These are phyloP conservation scores for Batillaria attramentaria DNA, from an alignment of 1,140 invertebrate genomes.

Conservation along the genomic window DNA sequence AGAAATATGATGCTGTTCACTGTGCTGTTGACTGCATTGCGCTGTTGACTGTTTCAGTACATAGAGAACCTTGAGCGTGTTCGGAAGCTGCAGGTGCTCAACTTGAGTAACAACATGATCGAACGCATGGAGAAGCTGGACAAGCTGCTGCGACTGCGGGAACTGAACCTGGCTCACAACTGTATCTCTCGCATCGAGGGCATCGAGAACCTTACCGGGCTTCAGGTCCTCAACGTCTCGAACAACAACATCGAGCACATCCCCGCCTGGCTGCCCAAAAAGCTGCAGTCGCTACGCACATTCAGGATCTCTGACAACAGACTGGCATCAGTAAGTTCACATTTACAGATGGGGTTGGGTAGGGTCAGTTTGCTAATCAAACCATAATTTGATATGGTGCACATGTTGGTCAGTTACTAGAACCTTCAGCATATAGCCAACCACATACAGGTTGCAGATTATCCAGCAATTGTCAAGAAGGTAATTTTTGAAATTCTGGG, in stretches of 20 bases:
- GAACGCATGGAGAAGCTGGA: slow-evolving; percentile 69
- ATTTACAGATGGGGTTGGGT: not conserved
- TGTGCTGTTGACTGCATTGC: not conserved
- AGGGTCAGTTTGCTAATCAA: too few relatives aligned
- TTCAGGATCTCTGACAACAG: slow-evolving; percentile 66
- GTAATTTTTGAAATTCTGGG: too few relatives aligned
- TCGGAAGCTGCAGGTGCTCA: slow-evolving; percentile 59
- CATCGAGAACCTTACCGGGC: slow-evolving; percentile 59
- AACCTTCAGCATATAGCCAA: too few relatives aligned
- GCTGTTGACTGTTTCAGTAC: slow-evolving; percentile 66
- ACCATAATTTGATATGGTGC: too few relatives aligned
- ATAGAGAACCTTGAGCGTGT: slow-evolving; percentile 68
- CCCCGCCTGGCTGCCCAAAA: slow-evolving; percentile 65
- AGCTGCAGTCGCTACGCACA: slow-evolving; percentile 60
- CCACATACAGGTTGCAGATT: too few relatives aligned
- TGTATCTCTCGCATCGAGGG: slow-evolving; percentile 64
- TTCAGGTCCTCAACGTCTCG: slow-evolving; percentile 65
- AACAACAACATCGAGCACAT: slow-evolving; percentile 67
- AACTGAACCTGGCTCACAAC: slow-evolving; percentile 67
- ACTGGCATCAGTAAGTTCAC: slow-evolving; percentile 59
- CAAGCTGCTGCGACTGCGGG: slow-evolving; percentile 60
- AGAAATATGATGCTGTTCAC: not conserved
- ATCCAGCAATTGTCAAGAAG: too few relatives aligned
- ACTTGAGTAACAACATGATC: slow-evolving; percentile 66
- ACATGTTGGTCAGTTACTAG: too few relatives aligned